Conservation (phyloP, 2,113 vertebrate species). For the Sceloporus undulatus region DNA sequence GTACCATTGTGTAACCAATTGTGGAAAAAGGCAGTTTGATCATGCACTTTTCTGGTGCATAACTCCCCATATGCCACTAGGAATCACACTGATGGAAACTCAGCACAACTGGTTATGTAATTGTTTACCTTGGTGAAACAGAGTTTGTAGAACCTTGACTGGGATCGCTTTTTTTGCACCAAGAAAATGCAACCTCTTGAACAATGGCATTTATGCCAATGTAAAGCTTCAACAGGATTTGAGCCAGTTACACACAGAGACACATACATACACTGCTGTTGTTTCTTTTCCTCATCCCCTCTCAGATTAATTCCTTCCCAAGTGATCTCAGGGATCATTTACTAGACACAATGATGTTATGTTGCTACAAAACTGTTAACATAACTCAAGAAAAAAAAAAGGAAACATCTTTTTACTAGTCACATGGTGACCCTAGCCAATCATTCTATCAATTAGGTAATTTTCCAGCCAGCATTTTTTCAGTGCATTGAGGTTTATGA, state of each 20-base stretch:
- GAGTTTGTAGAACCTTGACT: too few species aligned
- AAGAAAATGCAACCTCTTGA: too few species aligned
- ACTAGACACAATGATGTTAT: neutral
- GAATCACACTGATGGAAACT: neutral
- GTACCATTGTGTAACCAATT: too few species aligned
- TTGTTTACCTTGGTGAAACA: too few species aligned
- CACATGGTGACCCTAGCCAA: constrained; percentile 3
- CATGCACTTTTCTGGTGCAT: neutral
- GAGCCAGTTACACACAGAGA: too few species aligned
- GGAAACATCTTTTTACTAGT: neutral
- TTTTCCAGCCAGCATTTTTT: neutral
- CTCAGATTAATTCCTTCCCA: neutral
- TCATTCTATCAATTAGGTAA: neutral
- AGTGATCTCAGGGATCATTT: neutral
- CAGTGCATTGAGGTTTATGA: neutral
- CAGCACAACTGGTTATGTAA: too few species aligned
- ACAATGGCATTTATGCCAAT: too few species aligned
- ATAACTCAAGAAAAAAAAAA: neutral
- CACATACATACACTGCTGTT: neutral
- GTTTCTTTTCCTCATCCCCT: neutral
- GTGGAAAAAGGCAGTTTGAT: too few species aligned
- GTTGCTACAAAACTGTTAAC: neutral
- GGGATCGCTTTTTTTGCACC: too few species aligned
- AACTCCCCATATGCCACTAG: neutral
- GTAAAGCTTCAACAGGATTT: too few species aligned